phyloP scores from a whole-genome alignment of 2,113 vertebrate genomes.

The Neoarius graeffei region DNA sequence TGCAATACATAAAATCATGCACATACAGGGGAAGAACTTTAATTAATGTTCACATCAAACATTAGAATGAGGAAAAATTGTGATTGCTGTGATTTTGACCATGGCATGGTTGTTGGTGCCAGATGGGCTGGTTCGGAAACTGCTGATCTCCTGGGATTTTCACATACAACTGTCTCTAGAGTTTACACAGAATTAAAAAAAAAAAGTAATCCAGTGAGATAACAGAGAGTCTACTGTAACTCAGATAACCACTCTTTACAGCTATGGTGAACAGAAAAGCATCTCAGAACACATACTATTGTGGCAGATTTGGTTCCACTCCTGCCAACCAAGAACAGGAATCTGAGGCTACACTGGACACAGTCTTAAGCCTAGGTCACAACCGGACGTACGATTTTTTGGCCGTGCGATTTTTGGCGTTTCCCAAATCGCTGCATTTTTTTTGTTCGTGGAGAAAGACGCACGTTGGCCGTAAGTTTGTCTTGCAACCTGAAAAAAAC shows the following conservation, averaged over 20 bases:
- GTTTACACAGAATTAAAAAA: neutral
- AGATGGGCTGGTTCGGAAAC: neutral
- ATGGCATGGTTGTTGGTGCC: neutral
- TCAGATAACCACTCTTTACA: neutral
- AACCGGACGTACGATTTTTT: no score
- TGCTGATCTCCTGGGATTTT: neutral
- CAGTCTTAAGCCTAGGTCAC: no score
- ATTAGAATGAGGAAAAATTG: neutral
- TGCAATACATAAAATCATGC: neutral
- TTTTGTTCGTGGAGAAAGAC: no score
- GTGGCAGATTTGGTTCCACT: neutral
- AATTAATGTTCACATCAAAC: neutral
- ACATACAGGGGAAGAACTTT: neutral
- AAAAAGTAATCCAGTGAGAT: neutral
- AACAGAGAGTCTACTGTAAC: neutral
- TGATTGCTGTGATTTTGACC: neutral
- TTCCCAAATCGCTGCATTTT: no score
- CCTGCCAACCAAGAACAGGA: neutral
- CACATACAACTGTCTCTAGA: neutral
- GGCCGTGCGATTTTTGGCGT: no score
- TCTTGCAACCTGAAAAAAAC: no score
- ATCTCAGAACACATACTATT: neutral
- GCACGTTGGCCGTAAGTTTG: no score
- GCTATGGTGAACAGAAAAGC: neutral
- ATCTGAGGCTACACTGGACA: neutral